Percentiles rank a stretch among this genome's conserved stretches.
These are phyloP conservation scores for Ia io DNA, from an alignment of 2,113 vertebrate species.

Conservation along the genomic window DNA sequence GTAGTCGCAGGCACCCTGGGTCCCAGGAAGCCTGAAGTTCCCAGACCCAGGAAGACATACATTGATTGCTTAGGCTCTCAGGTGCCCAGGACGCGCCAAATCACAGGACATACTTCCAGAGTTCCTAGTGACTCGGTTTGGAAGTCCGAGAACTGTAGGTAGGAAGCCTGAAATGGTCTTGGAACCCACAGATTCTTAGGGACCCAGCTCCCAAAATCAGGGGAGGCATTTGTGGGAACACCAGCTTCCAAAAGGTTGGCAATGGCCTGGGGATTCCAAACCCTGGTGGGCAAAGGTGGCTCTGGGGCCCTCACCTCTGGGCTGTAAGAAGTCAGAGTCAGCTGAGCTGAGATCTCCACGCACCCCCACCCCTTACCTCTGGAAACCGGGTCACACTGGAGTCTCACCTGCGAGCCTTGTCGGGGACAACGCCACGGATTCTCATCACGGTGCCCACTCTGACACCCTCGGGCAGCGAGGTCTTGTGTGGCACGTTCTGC, in stretches of 20 bases:
- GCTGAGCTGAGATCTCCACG: not conserved
- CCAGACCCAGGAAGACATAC: no score
- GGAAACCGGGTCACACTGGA: not conserved
- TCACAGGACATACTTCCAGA: not conserved
- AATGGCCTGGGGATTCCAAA: not conserved
- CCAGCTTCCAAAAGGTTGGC: not conserved
- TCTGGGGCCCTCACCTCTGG: not conserved
- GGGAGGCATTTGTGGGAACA: not conserved
- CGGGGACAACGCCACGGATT: conserved; percentile 33
- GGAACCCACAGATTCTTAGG: not conserved
- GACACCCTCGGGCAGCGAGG: not conserved
- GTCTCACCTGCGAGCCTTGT: conserved; percentile 35
- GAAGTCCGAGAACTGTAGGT: accelerated
- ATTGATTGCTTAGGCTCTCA: not conserved
- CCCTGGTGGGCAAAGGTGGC: not conserved
- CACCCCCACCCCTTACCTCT: accelerated
- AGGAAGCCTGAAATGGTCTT: not conserved
- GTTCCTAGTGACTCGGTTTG: not conserved
- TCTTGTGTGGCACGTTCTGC: conserved; percentile 48
- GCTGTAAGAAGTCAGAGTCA: not conserved
- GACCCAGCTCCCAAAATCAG: not conserved
- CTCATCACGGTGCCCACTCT: not conserved
- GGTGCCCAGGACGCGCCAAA: not conserved
- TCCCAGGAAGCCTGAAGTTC: not conserved
- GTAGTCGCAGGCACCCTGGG: not conserved